Conservation (phyloP, 2,888 invertebrate species). For the Dicranocentrus wangi region DNA sequence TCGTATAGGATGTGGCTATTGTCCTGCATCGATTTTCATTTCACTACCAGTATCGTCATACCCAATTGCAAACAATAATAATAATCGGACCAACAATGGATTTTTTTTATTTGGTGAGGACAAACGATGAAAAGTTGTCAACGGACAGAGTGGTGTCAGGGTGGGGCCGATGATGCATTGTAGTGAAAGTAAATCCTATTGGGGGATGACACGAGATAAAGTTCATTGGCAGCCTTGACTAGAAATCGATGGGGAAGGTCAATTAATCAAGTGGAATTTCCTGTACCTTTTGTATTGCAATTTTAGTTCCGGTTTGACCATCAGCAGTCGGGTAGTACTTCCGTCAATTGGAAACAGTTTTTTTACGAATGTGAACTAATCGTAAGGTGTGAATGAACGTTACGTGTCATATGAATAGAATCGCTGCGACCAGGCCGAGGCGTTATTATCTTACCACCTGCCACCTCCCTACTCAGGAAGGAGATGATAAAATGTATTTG, state of each 20-base stretch:
- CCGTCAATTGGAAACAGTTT: neutral
- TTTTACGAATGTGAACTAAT: neutral
- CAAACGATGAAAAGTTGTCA: neutral
- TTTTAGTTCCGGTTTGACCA: too few species aligned
- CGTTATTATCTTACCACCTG: too few species aligned
- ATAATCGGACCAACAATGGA: neutral
- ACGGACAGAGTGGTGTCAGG: neutral
- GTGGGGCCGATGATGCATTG: too few species aligned
- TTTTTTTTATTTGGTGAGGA: neutral
- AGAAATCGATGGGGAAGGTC: neutral
- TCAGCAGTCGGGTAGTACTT: neutral
- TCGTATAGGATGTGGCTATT: too few species aligned
- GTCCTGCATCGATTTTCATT: too few species aligned
- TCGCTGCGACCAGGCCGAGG: too few species aligned
- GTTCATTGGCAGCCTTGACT: constrained; percentile 15
- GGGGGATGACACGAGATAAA: too few species aligned
- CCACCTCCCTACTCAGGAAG: too few species aligned
- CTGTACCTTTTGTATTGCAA: neutral
- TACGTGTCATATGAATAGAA: too few species aligned
- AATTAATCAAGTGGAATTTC: neutral
- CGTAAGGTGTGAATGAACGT: too few species aligned
- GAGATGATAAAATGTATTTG: too few species aligned
- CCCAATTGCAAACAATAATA: neutral
- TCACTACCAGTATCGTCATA: neutral
- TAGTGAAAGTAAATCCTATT: too few species aligned